phyloP scores from a whole-genome alignment of 1,140 invertebrate species.

The Lucilia sericata region DNA sequence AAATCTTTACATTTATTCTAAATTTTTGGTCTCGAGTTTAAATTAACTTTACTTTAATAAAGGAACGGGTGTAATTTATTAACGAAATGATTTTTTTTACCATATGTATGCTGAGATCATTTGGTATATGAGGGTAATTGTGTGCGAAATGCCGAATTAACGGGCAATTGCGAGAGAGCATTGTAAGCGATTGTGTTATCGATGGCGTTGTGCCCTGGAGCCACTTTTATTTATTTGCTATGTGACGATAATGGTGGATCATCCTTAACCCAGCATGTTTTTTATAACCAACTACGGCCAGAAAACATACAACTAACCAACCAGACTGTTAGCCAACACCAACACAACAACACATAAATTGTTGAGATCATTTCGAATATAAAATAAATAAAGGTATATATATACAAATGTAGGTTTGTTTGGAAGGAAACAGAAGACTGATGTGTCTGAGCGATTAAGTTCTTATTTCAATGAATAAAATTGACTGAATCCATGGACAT shows the following conservation, averaged over 20 bases:
- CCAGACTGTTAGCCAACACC: not conserved
- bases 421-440: not conserved
- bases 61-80: not conserved
- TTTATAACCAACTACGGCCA: not conserved
- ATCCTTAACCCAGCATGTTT: conserved; percentile 36
- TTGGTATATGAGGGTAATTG: conserved; percentile 32
- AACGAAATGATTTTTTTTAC: not conserved
- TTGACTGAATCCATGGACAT: conserved; percentile 26
- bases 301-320: not conserved
- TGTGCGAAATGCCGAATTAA: conserved; percentile 44
- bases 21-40: no score
- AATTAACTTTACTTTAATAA: no score
- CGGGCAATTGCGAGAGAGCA: conserved; percentile 41
- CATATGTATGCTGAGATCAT: not conserved
- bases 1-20: no score
- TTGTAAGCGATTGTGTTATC: conserved; percentile 65
- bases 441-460: conserved; percentile 56
- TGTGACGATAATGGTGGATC: conserved; percentile 41
- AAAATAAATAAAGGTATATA: not conserved
- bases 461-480: conserved; percentile 53
- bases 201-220: conserved; percentile 59
- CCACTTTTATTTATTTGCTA: conserved; percentile 42
- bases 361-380: not conserved
- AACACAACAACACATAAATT: not conserved
- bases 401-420: not conserved